Conservation (phyloP, 2,888 invertebrate species). For the Stegophylla sp. region DNA sequence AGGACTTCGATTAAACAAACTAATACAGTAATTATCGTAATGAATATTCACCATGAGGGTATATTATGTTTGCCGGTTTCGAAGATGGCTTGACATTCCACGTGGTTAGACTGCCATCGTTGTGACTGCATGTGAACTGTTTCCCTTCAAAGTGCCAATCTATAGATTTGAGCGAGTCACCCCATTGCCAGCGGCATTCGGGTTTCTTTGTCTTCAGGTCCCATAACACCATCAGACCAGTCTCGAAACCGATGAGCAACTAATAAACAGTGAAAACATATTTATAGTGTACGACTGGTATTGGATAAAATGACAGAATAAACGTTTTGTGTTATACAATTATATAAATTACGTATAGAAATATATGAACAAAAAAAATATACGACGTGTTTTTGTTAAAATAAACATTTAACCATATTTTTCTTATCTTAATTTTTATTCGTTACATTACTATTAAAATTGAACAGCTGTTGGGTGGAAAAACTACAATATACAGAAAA, state of each 20-base stretch:
- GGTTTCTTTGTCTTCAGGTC: conserved; percentile 86
- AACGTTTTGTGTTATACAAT: too few species aligned
- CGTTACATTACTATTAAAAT: too few species aligned
- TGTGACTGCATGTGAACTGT: conserved; percentile 94
- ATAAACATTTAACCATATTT: too few species aligned
- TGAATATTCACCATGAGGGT: conserved; percentile 84
- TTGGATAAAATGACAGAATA: too few species aligned
- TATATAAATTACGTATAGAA: too few species aligned
- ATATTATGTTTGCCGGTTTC: conserved; percentile 81
- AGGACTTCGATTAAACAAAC: background rate
- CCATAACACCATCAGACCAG: conserved; percentile 94
- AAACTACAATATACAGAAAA: too few species aligned
- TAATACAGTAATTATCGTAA: background rate
- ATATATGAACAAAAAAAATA: too few species aligned
- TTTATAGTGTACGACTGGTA: too few species aligned
- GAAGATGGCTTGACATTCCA: conserved; percentile 83
- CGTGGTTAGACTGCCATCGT: conserved; percentile 92
- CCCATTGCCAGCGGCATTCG: conserved; percentile 82
- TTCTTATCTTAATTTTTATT: too few species aligned
- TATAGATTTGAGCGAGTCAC: conserved; percentile 82
- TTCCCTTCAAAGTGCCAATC: conserved; percentile 98
- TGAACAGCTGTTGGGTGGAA: too few species aligned
- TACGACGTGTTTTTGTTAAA: too few species aligned
- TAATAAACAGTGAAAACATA: too few species aligned
- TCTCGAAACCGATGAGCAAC: conserved; percentile 95